Evolutionary conservation across 2,113 vertebrate genomes (phyloP), one percentile per base, ranked within the genome.

Genomic region (Bufo bufo): DNA sequence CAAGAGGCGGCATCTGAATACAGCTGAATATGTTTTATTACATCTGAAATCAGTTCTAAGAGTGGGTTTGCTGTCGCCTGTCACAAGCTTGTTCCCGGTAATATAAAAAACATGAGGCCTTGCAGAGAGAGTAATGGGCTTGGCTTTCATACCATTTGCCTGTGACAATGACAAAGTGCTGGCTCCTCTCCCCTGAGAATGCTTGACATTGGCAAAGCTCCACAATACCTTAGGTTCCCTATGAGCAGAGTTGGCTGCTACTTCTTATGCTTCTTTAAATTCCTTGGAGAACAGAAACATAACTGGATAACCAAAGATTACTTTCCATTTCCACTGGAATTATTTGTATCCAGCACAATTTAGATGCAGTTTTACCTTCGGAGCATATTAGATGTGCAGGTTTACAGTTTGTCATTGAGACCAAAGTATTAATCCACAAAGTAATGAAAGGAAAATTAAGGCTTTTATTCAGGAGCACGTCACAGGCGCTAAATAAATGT

Each of bases 91-190:
- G 81, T 84, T 84, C 81, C 65, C 43, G 19, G 66, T 89, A 84
- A 89, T 89, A 89, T 78, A 84, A 89, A 82, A 89, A 89, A 84
- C 87, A 89, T 69, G 59, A 89, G 61, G 74, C 72, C 54, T 61
- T 89, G 87, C 79, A 82, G 81, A 84, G 81, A 89, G 81, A 89
- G 81, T 89, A 89, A 89, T 89, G 87, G 81, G 87, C 87, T 89
- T 89, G 82, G 87, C 87, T 89, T 89, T 89, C 82, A 84, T 69
- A 84, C 87, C 43, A 84, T 89, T 89, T 89, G 69, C 74, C 33
- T 66, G 47, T 89, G 87, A 89, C 87, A 89, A 89, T 89, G 87
- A 89, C 82, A 84, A 89, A 89, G 81, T 84, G 82, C 87, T 69
- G 56, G 81, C 50, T 61, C 74, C 72, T 89, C 81, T 84, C 82